These are phyloP conservation scores for Brenthis hecate DNA, from an alignment of 2,888 invertebrate species.

Conservation along the genomic window DNA sequence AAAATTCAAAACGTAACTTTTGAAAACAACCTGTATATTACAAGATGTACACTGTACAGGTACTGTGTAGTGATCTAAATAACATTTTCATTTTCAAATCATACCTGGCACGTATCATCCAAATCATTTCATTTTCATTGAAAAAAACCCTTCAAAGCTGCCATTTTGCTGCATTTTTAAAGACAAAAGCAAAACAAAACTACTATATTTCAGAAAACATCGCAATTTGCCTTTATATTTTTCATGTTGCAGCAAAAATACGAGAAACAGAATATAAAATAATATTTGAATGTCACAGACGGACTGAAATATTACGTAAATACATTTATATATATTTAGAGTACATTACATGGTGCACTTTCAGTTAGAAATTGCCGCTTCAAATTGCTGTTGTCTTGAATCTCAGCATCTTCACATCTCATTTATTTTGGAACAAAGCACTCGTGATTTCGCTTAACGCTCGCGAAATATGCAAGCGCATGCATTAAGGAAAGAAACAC, in stretches of 20 bases:
- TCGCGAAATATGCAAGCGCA: slow-evolving; percentile 31
- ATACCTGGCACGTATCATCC: too few relatives aligned
- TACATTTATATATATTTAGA: slow-evolving; percentile 13
- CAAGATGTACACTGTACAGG: too few relatives aligned
- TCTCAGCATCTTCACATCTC: slow-evolving; percentile 44
- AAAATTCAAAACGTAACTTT: too few relatives aligned
- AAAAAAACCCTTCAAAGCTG: too few relatives aligned
- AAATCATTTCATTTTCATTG: too few relatives aligned
- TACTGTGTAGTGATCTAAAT: too few relatives aligned
- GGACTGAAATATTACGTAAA: slow-evolving; percentile 10
- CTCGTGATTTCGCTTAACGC: slow-evolving; percentile 42
- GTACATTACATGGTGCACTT: slow-evolving; percentile 32
- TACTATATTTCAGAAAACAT: too few relatives aligned
- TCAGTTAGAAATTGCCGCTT: slow-evolving; percentile 40
- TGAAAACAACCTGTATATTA: too few relatives aligned
- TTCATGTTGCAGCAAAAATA: neutral
- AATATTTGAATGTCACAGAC: neutral
- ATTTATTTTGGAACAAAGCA: slow-evolving; percentile 48
- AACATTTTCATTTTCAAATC: too few relatives aligned
- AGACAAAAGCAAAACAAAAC: too few relatives aligned
- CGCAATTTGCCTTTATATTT: neutral
- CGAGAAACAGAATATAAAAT: slow-evolving; percentile 4
- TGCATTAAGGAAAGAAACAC: slow-evolving; percentile 10
- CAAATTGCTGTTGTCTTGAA: slow-evolving; percentile 43
- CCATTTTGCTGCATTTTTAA: too few relatives aligned